Evolutionary conservation across 2,113 vertebrate genomes (phyloP), one percentile per base, ranked within the genome.

Genomic region (Leucosticte australis): DNA sequence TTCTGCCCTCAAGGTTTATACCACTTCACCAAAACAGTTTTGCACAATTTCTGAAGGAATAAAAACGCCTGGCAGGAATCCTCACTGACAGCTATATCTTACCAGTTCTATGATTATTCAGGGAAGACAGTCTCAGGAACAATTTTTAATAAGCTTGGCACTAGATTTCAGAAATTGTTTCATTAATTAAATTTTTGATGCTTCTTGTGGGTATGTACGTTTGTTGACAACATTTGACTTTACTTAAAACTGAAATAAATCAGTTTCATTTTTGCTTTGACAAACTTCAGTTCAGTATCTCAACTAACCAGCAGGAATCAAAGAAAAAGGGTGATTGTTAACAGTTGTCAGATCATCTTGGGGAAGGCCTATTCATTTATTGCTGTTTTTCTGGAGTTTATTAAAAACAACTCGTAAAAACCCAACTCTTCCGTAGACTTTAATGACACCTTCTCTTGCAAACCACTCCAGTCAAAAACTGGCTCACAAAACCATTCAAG

Each of bases 221-320:
- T 93, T 83, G 80, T 39, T 70, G 42, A 67, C 35, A 90, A 33
- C 30, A 88, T 87, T 73, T 74, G 49, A 88, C 50, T 89, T 50
- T 2, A 77, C 12, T 52, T 69, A 46, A 87, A 91, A 62, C 33
- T 15, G 31, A 89, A 95, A 90, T 67, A 77, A 86, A 80, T 87
- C 42, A 33, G 46, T 96, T 96, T 74, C 47, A n/a, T 59, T 94
- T 95, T 89, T 95, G 35, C 68, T 92, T 79, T 55, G 63, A 77
- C 46, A 84, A 87, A 91, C 30, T 85, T 76, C 53, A 60, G 69
- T 87, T 75, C 44, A 62, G 69, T 70, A 52, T 57, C 1, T 21
- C 41, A 91, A 82, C 6, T 44, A 1, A 0, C 37, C 74, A 49
- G 39, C 13, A 41, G 15, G 46, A 88, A 22, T 73, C 37, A 83